Percentiles rank a stretch among this genome's conserved stretches.
These are phyloP conservation scores for Gymnosoma rotundatum DNA, from an alignment of 2,888 invertebrate species.

Conservation along the genomic window DNA sequence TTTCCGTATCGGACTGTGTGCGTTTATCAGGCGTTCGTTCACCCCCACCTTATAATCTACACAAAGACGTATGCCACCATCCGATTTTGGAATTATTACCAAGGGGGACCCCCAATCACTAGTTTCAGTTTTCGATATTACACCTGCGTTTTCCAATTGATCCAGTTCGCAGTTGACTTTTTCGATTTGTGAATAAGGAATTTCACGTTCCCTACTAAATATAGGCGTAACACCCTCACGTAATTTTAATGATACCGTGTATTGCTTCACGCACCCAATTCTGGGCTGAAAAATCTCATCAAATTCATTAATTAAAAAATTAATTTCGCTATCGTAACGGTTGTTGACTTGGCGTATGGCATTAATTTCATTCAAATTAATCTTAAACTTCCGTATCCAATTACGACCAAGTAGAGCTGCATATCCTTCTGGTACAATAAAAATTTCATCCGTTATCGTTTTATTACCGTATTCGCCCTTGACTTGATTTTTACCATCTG, in stretches of 20 bases:
- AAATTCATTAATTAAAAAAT: no score
- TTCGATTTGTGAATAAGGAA: conserved; percentile 42
- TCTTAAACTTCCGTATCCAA: conserved; percentile 23
- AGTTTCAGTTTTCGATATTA: conserved; percentile 41
- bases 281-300: background rate
- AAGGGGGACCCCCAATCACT: conserved; percentile 8
- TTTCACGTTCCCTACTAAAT: conserved; percentile 42
- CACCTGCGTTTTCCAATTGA: conserved; percentile 23
- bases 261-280: conserved; percentile 45
- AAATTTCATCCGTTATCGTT: conserved; percentile 54
- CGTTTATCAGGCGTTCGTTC: background rate
- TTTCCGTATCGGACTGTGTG: conserved; percentile 50
- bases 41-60: conserved; percentile 40
- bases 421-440: conserved; percentile 3
- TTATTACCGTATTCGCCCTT: conserved; percentile 31
- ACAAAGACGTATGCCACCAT: conserved; percentile 40
- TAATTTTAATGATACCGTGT: conserved; percentile 39
- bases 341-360: no score
- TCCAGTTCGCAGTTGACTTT: conserved; percentile 47
- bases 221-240: conserved; percentile 41
- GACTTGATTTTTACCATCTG: conserved; percentile 56
- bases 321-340: no score
- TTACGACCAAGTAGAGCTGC: conserved; percentile 28
- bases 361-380: no score
- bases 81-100: background rate